Conservation (phyloP, 2,113 vertebrate species). For the Pungitius pungitius region DNA sequence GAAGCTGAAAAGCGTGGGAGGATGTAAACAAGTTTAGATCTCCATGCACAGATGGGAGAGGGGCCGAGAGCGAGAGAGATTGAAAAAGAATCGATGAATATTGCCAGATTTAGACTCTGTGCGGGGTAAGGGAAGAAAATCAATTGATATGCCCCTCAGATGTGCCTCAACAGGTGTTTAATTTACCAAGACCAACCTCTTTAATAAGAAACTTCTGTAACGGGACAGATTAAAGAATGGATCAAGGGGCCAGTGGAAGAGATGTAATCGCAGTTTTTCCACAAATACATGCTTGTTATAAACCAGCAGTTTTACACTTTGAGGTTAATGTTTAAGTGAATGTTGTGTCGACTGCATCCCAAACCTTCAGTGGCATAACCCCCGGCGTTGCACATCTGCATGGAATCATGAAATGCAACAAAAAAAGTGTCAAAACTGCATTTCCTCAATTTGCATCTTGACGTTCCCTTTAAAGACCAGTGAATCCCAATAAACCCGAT, state of each 20-base stretch:
- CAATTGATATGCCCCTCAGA: slow-evolving; percentile 20
- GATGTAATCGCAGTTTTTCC: background rate
- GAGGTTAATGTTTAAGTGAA: background rate
- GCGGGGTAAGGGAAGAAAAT: slow-evolving; percentile 3
- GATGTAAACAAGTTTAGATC: slow-evolving; percentile 58
- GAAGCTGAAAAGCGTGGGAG: slow-evolving; percentile 9
- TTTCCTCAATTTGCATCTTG: too few relatives aligned
- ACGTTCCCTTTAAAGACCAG: too few relatives aligned
- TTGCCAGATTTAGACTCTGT: slow-evolving; percentile 33
- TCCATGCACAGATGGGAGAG: slow-evolving; percentile 46
- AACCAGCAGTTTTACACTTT: background rate
- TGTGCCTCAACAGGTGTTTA: slow-evolving; percentile 26
- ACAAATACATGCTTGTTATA: background rate
- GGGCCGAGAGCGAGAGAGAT: slow-evolving; percentile 25
- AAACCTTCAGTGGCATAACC: background rate
- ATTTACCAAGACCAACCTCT: slow-evolving; percentile 11
- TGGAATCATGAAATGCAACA: background rate
- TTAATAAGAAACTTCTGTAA: background rate
- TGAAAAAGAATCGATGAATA: slow-evolving; percentile 18
- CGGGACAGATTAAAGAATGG: background rate
- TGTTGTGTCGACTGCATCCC: background rate
- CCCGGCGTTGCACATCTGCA: background rate
- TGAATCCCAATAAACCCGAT: too few relatives aligned
- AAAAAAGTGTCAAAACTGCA: background rate
- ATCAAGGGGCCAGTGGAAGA: background rate